Evolutionary conservation across 2,113 vertebrate species (phyloP).

Genomic region (Cettia cetti): DNA sequence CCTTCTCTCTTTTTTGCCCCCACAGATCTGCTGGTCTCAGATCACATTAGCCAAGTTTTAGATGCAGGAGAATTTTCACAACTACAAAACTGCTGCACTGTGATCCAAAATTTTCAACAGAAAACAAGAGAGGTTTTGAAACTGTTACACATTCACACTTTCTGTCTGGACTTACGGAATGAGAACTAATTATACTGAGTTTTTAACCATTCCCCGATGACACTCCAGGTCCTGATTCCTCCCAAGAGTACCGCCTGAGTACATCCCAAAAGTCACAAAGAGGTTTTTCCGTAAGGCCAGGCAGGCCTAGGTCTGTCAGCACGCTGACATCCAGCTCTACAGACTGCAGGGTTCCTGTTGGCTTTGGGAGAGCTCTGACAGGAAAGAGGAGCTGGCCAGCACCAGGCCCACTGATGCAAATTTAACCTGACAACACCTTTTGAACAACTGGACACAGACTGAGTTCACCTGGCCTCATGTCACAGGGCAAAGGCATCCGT

Average conservation of each 20-base stretch:
- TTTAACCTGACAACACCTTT: neutral
- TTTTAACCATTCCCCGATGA: neutral
- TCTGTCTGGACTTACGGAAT: rapidly evolving
- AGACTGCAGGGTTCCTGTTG: neutral
- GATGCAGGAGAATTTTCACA: neutral
- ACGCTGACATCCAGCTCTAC: neutral
- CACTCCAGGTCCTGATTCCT: neutral
- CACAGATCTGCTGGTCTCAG: neutral
- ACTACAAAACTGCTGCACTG: neutral
- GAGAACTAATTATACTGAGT: neutral
- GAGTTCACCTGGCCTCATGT: neutral
- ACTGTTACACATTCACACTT: neutral
- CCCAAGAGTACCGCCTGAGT: neutral
- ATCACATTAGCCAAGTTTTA: neutral
- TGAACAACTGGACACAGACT: neutral
- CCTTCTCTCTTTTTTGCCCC: neutral
- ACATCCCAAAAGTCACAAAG: neutral
- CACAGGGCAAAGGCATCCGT: neutral
- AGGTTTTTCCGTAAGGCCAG: neutral
- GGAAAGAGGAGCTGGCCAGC: neutral
- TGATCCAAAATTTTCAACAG: neutral
- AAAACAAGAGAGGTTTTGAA: neutral
- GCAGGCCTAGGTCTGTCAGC: neutral
- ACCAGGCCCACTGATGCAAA: neutral
- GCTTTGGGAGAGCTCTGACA: neutral